phyloP scores from a whole-genome alignment of 2,888 invertebrate genomes.

The Sicus ferrugineus region DNA sequence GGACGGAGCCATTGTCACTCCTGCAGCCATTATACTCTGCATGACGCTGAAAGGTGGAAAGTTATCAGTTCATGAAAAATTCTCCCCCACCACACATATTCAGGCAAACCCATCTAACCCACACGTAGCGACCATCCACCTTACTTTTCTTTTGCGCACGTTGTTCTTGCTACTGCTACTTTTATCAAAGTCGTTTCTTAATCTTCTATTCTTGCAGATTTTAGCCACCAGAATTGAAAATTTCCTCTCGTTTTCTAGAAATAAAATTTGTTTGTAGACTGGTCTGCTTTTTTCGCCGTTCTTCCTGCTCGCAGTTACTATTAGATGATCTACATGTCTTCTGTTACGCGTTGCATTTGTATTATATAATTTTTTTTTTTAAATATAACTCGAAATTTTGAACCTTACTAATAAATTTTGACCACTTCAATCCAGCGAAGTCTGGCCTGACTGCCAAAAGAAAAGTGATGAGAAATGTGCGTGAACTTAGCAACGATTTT shows the following conservation, averaged over 20 bases:
- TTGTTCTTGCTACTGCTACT: slow-evolving; percentile 4
- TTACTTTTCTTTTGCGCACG: slow-evolving; percentile 31
- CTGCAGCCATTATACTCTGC: slow-evolving; percentile 47
- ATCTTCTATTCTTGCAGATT: background rate
- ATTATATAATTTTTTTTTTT: too few species aligned
- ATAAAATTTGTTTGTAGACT: too few species aligned
- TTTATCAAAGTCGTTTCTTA: background rate
- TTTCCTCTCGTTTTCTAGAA: slow-evolving; percentile 34
- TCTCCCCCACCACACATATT: background rate
- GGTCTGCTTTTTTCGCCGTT: too few species aligned
- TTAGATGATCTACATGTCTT: too few species aligned
- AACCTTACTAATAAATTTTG: too few species aligned
- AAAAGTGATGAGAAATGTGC: too few species aligned
- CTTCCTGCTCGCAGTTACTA: too few species aligned
- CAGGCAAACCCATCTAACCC: background rate
- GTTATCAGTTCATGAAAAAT: background rate
- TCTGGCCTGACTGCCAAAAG: too few species aligned
- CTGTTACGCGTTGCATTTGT: too few species aligned
- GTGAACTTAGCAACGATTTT: too few species aligned
- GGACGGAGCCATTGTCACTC: slow-evolving; percentile 29
- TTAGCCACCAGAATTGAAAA: slow-evolving; percentile 19
- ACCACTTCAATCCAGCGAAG: too few species aligned
- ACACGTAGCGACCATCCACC: slow-evolving; percentile 15
- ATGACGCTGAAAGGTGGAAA: slow-evolving; percentile 37
- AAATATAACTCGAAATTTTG: too few species aligned